Conservation (phyloP, 2,797 vertebrate species). For the Philypnodon macrostomus region DNA sequence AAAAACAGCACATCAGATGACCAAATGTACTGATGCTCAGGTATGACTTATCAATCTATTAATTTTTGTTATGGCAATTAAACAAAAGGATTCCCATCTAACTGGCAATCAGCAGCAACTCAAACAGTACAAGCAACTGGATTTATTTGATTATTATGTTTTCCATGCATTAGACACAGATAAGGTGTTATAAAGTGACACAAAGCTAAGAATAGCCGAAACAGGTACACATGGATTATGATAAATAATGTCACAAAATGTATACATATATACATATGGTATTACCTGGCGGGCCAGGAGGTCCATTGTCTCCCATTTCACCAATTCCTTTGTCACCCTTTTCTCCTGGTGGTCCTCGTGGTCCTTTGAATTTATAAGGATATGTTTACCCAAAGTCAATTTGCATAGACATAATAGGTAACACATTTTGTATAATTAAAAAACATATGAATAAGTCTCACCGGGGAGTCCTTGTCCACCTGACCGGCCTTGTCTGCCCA, state of each 20-base stretch:
- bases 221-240: too few relatives aligned
- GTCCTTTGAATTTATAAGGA: slow-evolving; percentile 77
- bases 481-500: slow-evolving; percentile 89
- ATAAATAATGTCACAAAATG: too few relatives aligned
- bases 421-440: slow-evolving; percentile 3
- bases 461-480: slow-evolving; percentile 86
- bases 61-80: slow-evolving; percentile 24
- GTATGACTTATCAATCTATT: neutral
- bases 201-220: too few relatives aligned
- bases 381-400: too few relatives aligned
- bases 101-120: slow-evolving; percentile 27
- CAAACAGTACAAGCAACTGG: slow-evolving; percentile 23
- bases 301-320: slow-evolving; percentile 87
- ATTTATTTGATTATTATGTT: slow-evolving; percentile 2
- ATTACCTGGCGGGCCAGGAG: slow-evolving; percentile 89
- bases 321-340: slow-evolving; percentile 90
- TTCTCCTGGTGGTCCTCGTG: slow-evolving; percentile 83
- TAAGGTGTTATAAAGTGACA: too few relatives aligned
- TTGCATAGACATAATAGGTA: slow-evolving; percentile 18
- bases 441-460: slow-evolving; percentile 41
- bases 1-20: too few relatives aligned
- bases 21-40: too few relatives aligned
- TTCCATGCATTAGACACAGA: too few relatives aligned
- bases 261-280: neutral
- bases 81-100: slow-evolving; percentile 11